These are phyloP conservation scores for Diphyllodes magnificus DNA, from an alignment of 2,113 vertebrate species.

Conservation along the genomic window DNA sequence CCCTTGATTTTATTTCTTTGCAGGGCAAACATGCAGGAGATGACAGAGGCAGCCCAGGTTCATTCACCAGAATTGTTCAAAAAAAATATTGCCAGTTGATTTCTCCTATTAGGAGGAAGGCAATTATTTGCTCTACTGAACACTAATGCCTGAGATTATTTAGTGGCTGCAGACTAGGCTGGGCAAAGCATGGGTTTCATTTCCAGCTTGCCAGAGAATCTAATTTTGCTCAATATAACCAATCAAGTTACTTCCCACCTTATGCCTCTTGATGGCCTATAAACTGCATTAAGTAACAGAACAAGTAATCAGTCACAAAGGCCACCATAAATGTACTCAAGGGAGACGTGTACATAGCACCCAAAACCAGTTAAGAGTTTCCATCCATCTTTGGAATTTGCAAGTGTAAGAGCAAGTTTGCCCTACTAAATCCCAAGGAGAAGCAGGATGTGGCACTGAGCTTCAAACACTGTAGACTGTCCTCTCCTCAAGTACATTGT, in stretches of 20 bases:
- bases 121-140: constrained; percentile 13
- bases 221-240: not conserved
- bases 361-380: not conserved
- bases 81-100: not conserved
- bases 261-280: not conserved
- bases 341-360: not conserved
- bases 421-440: not conserved
- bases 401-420: not conserved
- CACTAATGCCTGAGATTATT: not conserved
- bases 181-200: not conserved
- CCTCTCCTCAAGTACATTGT: not conserved
- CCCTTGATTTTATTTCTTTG: not conserved
- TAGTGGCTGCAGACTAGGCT: not conserved
- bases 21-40: not conserved
- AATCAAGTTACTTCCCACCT: not conserved
- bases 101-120: not conserved
- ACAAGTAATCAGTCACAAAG: not conserved
- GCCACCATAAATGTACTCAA: not conserved
- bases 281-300: not conserved
- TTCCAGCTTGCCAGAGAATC: not conserved
- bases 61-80: not conserved
- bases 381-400: not conserved
- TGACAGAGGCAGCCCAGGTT: not conserved
- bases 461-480: not conserved
- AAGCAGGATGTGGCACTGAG: not conserved